phyloP scores from a whole-genome alignment of 2,113 vertebrate genomes.

The Elachura formosa region DNA sequence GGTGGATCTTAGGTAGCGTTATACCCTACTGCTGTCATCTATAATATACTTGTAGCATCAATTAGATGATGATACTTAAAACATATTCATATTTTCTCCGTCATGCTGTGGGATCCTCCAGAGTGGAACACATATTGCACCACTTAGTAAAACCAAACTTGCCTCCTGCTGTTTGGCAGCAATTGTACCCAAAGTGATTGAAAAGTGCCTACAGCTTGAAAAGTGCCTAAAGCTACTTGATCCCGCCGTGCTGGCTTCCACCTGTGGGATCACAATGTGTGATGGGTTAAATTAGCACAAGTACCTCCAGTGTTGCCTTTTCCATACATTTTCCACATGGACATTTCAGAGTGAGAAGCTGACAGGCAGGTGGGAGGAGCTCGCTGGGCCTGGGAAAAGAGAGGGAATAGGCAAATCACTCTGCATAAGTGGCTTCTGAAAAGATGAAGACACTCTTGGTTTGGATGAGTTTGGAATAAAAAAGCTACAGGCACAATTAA shows the following conservation, averaged over 20 bases:
- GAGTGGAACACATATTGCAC: background rate
- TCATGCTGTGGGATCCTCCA: background rate
- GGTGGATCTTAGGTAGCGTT: background rate
- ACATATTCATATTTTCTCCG: background rate
- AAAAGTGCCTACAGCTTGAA: background rate
- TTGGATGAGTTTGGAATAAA: background rate
- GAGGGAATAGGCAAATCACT: background rate
- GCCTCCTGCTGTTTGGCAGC: background rate
- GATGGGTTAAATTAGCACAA: background rate
- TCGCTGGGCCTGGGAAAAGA: background rate
- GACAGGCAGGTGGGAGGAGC: background rate
- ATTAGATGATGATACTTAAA: conserved; percentile 17
- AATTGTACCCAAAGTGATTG: background rate
- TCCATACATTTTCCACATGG: background rate
- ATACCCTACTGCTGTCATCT: background rate
- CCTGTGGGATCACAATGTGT: background rate
- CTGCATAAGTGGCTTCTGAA: background rate
- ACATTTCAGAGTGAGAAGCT: background rate
- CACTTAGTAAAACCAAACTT: background rate
- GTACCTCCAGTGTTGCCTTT: background rate
- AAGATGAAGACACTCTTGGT: background rate
- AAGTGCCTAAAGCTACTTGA: background rate
- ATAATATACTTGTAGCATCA: background rate
- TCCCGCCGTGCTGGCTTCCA: background rate
- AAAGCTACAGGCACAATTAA: background rate